Conservation (phyloP, 2,113 vertebrate species). For the Limnothrissa miodon region DNA sequence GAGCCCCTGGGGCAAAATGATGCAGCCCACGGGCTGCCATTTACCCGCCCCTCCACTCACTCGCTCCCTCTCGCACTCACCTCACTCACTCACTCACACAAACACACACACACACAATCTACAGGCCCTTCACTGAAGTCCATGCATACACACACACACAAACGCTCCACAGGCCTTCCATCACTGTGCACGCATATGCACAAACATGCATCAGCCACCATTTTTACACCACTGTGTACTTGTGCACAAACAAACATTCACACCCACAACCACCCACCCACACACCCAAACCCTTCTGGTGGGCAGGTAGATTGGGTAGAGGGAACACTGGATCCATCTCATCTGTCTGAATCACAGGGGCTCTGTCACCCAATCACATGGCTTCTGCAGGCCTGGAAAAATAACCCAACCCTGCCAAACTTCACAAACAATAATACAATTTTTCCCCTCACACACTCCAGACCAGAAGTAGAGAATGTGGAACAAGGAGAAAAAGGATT, state of each 20-base stretch:
- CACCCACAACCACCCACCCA: background rate
- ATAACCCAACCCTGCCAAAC: background rate
- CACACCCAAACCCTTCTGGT: background rate
- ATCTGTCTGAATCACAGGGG: background rate
- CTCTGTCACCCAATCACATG: background rate
- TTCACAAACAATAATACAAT: background rate
- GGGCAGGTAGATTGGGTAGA: background rate
- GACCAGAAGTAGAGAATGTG: background rate
- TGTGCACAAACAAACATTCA: no score
- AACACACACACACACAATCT: background rate
- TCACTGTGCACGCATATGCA: background rate
- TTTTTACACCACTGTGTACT: no score
- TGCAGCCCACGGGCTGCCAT: constrained; percentile 1
- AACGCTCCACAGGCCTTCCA: background rate
- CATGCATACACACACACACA: background rate
- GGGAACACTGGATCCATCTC: background rate
- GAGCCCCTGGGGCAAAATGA: background rate
- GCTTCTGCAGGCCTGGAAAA: background rate
- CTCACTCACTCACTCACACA: background rate
- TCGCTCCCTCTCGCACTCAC: background rate
- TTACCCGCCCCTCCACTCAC: background rate
- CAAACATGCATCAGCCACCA: no score
- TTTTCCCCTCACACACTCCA: background rate
- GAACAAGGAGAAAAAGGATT: background rate
- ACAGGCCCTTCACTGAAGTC: background rate